These are phyloP conservation scores for Ricordea florida DNA, from an alignment of 92 coral and sea anemone genomes.

Conservation along the genomic window DNA sequence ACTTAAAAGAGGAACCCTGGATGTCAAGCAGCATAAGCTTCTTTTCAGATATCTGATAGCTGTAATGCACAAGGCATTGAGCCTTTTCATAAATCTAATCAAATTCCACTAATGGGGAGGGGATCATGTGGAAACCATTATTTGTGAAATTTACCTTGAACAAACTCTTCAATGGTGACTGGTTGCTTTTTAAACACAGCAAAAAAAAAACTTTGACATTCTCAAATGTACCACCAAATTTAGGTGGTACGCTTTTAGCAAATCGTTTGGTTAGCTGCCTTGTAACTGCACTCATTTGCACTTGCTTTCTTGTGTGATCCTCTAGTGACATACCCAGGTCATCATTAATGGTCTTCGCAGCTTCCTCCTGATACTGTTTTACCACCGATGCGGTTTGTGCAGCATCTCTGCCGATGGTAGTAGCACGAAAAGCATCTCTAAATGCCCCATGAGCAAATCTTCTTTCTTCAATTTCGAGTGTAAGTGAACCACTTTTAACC, in stretches of 20 bases:
- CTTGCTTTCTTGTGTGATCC: slow-evolving; percentile 67
- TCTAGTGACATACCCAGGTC: slow-evolving; percentile 28
- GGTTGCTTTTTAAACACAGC: slow-evolving; percentile 28
- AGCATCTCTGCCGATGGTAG: not conserved
- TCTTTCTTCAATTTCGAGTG: slow-evolving; percentile 40
- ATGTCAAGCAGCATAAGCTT: no score
- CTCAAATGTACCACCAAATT: slow-evolving; percentile 55
- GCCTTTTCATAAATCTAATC: no score
- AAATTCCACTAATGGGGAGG: no score
- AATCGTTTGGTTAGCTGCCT: slow-evolving; percentile 56
- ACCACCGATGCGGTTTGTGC: slow-evolving; percentile 54
- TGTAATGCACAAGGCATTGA: no score
- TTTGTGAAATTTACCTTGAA: no score
- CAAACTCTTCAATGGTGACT: slow-evolving; percentile 37
- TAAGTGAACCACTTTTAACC: slow-evolving; percentile 18
- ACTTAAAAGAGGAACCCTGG: no score
- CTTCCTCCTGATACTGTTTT: slow-evolving; percentile 46
- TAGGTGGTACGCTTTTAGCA: slow-evolving; percentile 39
- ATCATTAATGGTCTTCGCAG: slow-evolving; percentile 35
- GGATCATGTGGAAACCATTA: no score
- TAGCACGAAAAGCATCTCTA: slow-evolving; percentile 63
- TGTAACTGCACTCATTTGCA: slow-evolving; percentile 75
- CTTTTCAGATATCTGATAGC: no score
- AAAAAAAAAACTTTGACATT: slow-evolving; percentile 55
- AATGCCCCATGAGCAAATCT: slow-evolving; percentile 37